A percentile compares a stretch with the other conserved stretches of the same genome.
phyloP scores from a whole-genome alignment of 2,888 invertebrate genomes.

The Morpho deidamia region DNA sequence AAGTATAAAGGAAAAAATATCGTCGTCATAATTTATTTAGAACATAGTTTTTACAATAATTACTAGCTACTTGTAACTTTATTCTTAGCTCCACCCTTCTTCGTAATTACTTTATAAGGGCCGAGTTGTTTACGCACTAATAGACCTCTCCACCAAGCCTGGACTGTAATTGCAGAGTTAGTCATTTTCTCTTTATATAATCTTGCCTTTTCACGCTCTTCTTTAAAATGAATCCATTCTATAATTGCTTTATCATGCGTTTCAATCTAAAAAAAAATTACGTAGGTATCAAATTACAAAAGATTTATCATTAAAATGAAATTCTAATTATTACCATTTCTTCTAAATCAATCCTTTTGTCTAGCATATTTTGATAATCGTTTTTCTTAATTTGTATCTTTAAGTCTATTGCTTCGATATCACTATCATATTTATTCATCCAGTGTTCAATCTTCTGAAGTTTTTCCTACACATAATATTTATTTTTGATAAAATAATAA shows the following conservation, averaged over 20 bases:
- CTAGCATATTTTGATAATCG: constrained; percentile 40
- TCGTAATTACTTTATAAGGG: constrained; percentile 44
- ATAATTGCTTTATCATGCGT: constrained; percentile 42
- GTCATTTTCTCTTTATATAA: constrained; percentile 49
- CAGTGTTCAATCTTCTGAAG: constrained; percentile 49
- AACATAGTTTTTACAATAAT: too few species aligned
- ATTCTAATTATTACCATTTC: constrained; percentile 34
- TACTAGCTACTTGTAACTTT: constrained; percentile 24
- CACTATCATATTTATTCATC: constrained; percentile 61
- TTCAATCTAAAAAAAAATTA: constrained; percentile 35
- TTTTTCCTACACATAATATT: constrained; percentile 49
- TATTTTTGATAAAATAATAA: not conserved
- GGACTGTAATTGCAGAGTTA: constrained; percentile 49
- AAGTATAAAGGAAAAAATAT: too few species aligned
- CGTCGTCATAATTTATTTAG: too few species aligned
- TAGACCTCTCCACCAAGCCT: constrained; percentile 69
- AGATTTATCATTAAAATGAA: not conserved
- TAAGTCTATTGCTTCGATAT: constrained; percentile 55
- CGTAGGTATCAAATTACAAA: too few species aligned
- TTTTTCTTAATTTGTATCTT: constrained; percentile 56
- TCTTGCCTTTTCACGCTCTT: constrained; percentile 48
- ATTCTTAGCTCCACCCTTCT: constrained; percentile 28
- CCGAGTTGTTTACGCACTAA: constrained; percentile 59
- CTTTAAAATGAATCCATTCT: constrained; percentile 52
- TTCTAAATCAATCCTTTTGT: constrained; percentile 39